Evolutionary conservation across 2,888 invertebrate species (phyloP), one percentile per base, ranked within the genome.

Genomic region (Coleophora flavipennella): DNA sequence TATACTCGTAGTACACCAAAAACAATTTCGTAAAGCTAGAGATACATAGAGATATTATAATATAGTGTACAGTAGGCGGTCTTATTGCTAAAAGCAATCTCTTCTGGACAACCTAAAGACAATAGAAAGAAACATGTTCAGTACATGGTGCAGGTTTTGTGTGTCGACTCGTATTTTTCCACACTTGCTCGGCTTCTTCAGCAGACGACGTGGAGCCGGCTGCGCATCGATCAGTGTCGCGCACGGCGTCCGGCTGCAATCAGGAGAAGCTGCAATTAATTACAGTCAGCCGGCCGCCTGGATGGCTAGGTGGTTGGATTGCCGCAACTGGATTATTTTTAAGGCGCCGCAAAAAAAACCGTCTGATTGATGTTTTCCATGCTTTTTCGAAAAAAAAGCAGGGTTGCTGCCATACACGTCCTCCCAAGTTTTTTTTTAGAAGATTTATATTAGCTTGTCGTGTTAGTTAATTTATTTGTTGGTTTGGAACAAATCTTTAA

Each of bases 201-300:
- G 36, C 20, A n/a, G 25, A 14, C 20, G 20, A 6, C 20, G 20
- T 3, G 3, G 20, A 6, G 20, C 6, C 3, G 3, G 20, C 20
- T 10, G 25, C 12, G 42, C 42, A 42, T 42, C 42, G 36, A 42
- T 42, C 42, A 42, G 42, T 39, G 42, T 43, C 39, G 28, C 32
- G 34, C 13, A n/a, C 31, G 36, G 26, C 43, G 46, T 43, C 36
- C 34, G 32, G 37, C 40, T 34, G 38, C 43, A 43, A 44, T 45
- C 42, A 42, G 40, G 44, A 33, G 37, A n/a, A n/a, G 34, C 41
- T 14, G 42, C 41, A 41, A 48, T 48, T 48, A 50, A 48, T 50
- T 45, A 46, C 42, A 37, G 40, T 31, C 35, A 35, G 37, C 37
- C 36, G 33, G 34, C 42, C 35, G 44, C 43, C 39, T n/a, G 45